phyloP scores from a whole-genome alignment of 1,140 invertebrate genomes.

The Hesperophylax magnus region DNA sequence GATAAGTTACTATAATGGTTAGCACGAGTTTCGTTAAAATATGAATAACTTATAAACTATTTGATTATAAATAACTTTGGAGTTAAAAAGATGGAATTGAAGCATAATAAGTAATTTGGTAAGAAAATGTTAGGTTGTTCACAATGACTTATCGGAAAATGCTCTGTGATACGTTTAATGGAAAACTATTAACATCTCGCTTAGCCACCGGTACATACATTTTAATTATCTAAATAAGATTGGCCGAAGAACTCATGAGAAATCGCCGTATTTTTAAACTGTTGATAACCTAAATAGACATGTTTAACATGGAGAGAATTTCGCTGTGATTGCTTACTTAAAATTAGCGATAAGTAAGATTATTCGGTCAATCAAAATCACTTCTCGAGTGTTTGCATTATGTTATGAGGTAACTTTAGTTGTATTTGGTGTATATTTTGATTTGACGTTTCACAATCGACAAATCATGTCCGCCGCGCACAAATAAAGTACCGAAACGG shows the following conservation, averaged over 20 bases:
- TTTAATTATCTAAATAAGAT: slow-evolving; percentile 24
- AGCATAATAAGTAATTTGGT: too few species aligned
- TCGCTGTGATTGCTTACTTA: slow-evolving; percentile 11
- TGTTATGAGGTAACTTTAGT: slow-evolving; percentile 15
- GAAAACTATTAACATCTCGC: slow-evolving; percentile 15
- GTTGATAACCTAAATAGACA: slow-evolving; percentile 31
- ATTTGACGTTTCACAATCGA: slow-evolving; percentile 8
- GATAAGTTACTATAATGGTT: neutral
- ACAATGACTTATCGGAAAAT: neutral
- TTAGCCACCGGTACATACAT: slow-evolving; percentile 26
- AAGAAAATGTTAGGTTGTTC: too few species aligned
- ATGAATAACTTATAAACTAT: neutral
- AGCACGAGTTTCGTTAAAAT: neutral
- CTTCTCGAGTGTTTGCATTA: slow-evolving; percentile 22
- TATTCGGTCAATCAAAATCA: slow-evolving; percentile 24
- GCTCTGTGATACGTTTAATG: neutral
- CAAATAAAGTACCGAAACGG: neutral
- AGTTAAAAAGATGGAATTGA: too few species aligned
- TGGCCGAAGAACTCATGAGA: slow-evolving; percentile 22
- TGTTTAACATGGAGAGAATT: slow-evolving; percentile 21
- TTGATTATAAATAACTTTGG: neutral
- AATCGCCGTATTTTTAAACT: neutral
- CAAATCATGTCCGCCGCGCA: neutral
- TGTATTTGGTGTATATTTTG: neutral
- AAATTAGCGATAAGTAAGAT: slow-evolving; percentile 30